These are phyloP conservation scores for Microplitis mediator DNA, from an alignment of 1,140 invertebrate genomes.

Conservation along the genomic window DNA sequence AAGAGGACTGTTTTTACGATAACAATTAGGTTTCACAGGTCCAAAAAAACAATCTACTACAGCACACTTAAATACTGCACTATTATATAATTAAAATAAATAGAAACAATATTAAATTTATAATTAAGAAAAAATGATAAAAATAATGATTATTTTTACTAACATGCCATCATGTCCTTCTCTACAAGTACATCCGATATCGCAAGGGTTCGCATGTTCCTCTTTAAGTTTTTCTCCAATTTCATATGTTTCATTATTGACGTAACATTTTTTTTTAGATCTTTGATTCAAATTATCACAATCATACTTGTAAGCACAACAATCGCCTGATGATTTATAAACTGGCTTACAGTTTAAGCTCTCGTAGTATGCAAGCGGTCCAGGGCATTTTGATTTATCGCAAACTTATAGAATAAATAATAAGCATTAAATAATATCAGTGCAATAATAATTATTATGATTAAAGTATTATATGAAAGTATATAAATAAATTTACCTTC, in stretches of 20 bases:
- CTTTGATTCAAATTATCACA: conserved; percentile 1
- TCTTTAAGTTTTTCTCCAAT: not conserved
- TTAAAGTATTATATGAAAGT: too few species aligned
- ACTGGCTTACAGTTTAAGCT: conserved; percentile 6
- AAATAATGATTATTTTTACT: too few species aligned
- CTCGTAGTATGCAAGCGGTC: conserved; percentile 10
- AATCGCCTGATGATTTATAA: not conserved
- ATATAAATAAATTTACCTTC: too few species aligned
- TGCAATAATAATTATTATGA: too few species aligned
- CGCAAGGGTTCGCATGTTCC: not conserved
- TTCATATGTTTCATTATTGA: not conserved
- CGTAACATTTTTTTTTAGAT: not conserved
- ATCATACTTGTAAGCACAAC: conserved; percentile 18
- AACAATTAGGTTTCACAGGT: conserved; percentile 32
- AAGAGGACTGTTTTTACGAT: not conserved
- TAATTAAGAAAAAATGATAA: too few species aligned
- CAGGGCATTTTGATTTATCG: conserved; percentile 9
- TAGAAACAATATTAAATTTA: too few species aligned
- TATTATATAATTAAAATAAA: too few species aligned
- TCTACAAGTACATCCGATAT: conserved; percentile 1
- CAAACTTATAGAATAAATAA: not conserved
- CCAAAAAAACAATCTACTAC: too few species aligned
- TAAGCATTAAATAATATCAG: too few species aligned
- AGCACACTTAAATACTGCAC: too few species aligned
- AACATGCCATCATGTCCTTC: not conserved